Percentiles rank a stretch among this genome's conserved stretches.
Evolutionary conservation across 2,113 vertebrate species (phyloP).

Genomic region (Oreotrochilus melanogaster): DNA sequence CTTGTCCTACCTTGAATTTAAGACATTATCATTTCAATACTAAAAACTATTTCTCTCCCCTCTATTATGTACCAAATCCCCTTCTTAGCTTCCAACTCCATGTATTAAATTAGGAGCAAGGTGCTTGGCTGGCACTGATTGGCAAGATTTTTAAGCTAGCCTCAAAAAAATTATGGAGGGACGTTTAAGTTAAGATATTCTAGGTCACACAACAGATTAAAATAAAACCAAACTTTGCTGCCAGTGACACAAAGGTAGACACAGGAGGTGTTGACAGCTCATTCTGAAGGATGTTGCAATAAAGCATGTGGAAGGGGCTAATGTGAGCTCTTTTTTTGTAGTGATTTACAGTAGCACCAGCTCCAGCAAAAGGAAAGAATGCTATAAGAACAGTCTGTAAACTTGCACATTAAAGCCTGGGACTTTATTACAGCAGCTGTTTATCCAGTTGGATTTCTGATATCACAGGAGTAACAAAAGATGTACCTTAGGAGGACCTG

Average conservation of each 20-base stretch:
- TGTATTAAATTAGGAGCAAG: not conserved
- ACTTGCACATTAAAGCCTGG: not conserved
- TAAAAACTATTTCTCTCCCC: not conserved
- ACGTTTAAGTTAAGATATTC: not conserved
- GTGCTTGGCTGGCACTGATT: not conserved
- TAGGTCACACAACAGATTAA: not conserved
- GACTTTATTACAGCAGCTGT: not conserved
- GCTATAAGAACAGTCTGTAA: not conserved
- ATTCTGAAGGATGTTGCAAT: not conserved
- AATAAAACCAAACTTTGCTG: not conserved
- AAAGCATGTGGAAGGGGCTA: not conserved
- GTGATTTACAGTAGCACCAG: not conserved
- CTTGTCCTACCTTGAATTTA: not conserved
- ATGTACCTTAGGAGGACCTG: not conserved
- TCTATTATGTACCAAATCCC: not conserved
- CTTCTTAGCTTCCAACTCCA: not conserved
- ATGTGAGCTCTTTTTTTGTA: not conserved
- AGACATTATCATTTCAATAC: not conserved
- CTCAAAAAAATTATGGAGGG: not conserved
- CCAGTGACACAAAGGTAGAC: not conserved
- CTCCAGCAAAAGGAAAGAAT: not conserved
- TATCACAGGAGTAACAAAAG: not conserved
- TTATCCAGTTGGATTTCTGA: not conserved
- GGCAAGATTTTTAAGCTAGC: not conserved
- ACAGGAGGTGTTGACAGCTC: not conserved